Base-by-base conservation (phyloP, 2,113 vertebrate genomes). In the Eurypyga helias region DNA sequence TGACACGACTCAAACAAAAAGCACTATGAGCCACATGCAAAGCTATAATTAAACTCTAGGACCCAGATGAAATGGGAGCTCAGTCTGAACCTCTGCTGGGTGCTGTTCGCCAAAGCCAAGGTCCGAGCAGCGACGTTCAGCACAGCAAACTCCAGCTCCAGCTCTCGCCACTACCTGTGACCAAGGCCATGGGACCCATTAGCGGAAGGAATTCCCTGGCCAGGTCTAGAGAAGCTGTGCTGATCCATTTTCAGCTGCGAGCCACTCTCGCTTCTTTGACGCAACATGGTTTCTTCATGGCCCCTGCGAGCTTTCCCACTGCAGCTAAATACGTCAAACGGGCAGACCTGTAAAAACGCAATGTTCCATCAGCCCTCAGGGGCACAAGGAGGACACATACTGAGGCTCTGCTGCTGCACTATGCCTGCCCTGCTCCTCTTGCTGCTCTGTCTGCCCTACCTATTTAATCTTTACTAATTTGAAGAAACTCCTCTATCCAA, bases 151-250 rank as follows among this genome's bases (percentile, higher is more conserved):
- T 9, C 14, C 9, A 23, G 11, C 10, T 54, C 28, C 14, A 4
- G 31, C 20, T 65, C 41, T 70, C 34, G 10, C n/a, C 7, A 0
- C 5, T 62, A 3, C 11, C 43, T 77, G 13, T 34, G 9, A 28
- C 43, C 1, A 0, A 11, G 18, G 14, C 31, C 28, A 4, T 6
- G 13, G 54, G 29, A 46, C 6, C 34, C 57, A 26, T 9, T 2
- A 5, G 28, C 28, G 64, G n/a, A 23, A 64, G 8, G 7, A 54
- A 21, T 15, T 33, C 11, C 36, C 8, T 5, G 3, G n/a, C 5
- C 24, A 17, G 45, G 17, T 19, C 24, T 28, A 21, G 45, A 34
- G 57, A 48, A 73, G 21, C 31, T 43, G 18, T 43, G 34, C 76
- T 65, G 66, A 72, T 43, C 48, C 82, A 11, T 8, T 79, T 20